A percentile compares a stretch with the other conserved stretches of the same genome.
Conservation (phyloP, 2,113 vertebrate species). For the Dasyurus viverrinus region DNA sequence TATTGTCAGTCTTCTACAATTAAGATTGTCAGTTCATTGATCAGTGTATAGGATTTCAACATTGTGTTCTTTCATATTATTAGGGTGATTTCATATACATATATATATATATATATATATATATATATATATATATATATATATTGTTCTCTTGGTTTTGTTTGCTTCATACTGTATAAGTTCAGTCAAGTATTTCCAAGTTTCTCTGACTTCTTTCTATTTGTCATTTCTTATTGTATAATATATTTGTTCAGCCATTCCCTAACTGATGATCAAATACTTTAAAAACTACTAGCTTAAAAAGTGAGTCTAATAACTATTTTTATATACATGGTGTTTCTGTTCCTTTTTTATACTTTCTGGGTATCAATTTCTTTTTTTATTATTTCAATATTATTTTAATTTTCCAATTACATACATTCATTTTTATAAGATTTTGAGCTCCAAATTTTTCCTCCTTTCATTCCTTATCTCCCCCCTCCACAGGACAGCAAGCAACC, state of each 20-base stretch:
- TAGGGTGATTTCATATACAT: too few relatives aligned
- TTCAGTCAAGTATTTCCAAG: neutral
- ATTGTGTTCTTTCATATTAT: neutral
- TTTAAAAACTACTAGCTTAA: neutral
- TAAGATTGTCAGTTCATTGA: neutral
- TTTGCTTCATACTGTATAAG: neutral
- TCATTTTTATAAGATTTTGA: too few relatives aligned
- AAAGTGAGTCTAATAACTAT: neutral
- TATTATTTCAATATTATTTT: too few relatives aligned
- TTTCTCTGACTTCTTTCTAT: neutral
- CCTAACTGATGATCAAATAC: neutral
- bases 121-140: neutral
- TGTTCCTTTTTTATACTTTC: too few relatives aligned
- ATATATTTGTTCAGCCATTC: neutral
- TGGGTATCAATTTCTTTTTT: too few relatives aligned
- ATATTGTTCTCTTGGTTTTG: neutral
- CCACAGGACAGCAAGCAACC: too few relatives aligned
- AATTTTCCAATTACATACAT: too few relatives aligned
- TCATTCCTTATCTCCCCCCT: too few relatives aligned
- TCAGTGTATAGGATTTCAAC: neutral
- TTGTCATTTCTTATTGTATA: neutral
- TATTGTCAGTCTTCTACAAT: neutral
- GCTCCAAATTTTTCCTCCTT: too few relatives aligned
- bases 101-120: too few relatives aligned
- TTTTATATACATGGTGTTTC: neutral